Percentiles rank a stretch among this genome's conserved stretches.
These are phyloP conservation scores for Cynocephalus volans DNA, from an alignment of 2,113 vertebrate species.

Conservation along the genomic window DNA sequence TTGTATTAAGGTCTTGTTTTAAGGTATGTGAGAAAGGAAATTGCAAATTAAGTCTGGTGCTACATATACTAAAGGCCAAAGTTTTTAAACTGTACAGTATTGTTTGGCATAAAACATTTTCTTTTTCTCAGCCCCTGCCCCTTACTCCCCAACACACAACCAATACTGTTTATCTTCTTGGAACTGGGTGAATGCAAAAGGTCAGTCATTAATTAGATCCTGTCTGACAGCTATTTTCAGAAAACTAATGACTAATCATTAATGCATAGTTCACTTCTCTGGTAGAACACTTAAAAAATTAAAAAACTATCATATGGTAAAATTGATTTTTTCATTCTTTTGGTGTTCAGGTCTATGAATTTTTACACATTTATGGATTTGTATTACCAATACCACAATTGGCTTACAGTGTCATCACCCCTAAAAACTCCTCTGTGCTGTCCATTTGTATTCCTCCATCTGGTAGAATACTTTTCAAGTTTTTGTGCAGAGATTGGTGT, in stretches of 20 bases:
- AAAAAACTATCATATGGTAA: neutral
- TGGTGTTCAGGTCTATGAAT: neutral
- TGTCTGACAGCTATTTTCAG: constrained; percentile 39
- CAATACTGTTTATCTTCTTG: neutral
- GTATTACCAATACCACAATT: neutral
- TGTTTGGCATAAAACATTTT: constrained; percentile 42
- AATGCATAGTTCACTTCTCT: constrained; percentile 20
- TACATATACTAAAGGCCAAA: neutral
- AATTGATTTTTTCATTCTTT: neutral
- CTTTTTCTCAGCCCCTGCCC: neutral
- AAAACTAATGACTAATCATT: constrained; percentile 56
- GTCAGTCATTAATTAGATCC: neutral
- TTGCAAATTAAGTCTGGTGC: constrained; percentile 82
- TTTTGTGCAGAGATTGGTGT: neutral
- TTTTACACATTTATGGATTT: neutral
- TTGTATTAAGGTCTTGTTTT: constrained; percentile 79
- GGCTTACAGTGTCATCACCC: neutral
- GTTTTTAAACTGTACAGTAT: constrained; percentile 53
- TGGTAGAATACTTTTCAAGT: neutral
- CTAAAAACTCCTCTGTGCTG: no score
- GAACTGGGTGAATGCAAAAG: neutral
- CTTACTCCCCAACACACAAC: neutral
- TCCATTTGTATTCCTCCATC: neutral
- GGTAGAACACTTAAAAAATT: neutral
- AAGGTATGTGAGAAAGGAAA: constrained; percentile 84